These are phyloP conservation scores for Psix sp. DNA, from an alignment of 1,140 invertebrate species.

Conservation along the genomic window DNA sequence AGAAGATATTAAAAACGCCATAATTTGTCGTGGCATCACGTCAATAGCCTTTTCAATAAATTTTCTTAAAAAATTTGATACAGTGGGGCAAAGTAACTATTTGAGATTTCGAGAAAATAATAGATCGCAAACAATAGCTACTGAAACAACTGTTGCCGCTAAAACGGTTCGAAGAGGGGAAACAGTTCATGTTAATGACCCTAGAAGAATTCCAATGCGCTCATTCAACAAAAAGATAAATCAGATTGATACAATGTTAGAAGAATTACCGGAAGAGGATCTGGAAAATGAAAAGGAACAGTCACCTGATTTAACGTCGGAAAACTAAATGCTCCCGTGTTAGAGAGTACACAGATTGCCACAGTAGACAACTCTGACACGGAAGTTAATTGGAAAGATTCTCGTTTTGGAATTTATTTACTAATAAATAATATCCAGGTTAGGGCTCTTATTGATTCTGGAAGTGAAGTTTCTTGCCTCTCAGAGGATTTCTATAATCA, in stretches of 20 bases:
- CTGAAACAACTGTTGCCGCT: too few species aligned
- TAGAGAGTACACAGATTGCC: neutral
- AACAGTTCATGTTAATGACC: too few species aligned
- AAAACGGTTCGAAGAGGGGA: too few species aligned
- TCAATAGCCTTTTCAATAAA: neutral
- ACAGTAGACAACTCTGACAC: too few species aligned
- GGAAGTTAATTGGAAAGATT: neutral
- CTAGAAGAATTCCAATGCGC: too few species aligned
- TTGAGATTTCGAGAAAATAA: too few species aligned
- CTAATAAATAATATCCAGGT: neutral
- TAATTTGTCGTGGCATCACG: neutral
- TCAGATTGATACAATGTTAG: too few species aligned
- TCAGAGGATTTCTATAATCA: neutral
- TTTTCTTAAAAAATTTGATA: neutral
- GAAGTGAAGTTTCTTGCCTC: neutral
- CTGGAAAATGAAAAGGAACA: too few species aligned
- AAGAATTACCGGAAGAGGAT: too few species aligned
- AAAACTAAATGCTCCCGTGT: neutral
- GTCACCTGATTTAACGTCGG: too few species aligned
- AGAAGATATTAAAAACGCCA: neutral
- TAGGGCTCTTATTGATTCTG: neutral
- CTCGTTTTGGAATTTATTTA: neutral
- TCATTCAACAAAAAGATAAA: too few species aligned
- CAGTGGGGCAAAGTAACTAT: neutral
- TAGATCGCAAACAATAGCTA: too few species aligned